phyloP scores from a whole-genome alignment of 2,888 invertebrate species.

The Lycocerus yunnanus region DNA sequence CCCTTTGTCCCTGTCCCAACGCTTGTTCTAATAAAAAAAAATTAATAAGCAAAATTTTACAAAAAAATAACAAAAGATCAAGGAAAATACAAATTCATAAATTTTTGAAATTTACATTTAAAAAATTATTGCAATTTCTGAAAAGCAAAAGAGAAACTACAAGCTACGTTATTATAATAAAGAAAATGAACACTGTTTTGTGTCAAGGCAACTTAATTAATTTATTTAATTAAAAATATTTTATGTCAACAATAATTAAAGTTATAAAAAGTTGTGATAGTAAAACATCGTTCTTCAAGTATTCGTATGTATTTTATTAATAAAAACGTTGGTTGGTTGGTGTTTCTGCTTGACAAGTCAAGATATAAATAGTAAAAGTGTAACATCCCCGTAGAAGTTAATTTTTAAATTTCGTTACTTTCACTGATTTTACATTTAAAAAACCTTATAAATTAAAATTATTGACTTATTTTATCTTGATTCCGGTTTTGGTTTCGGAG shows the following conservation, averaged over 20 bases:
- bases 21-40: too few species aligned
- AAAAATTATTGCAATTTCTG: background rate
- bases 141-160: background rate
- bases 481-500: slow-evolving; percentile 92
- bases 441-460: background rate
- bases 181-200: background rate
- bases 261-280: background rate
- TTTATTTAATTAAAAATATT: background rate
- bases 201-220: background rate
- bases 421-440: background rate
- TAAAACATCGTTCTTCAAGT: background rate
- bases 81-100: background rate
- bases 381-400: background rate
- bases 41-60: too few species aligned
- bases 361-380: background rate
- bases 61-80: too few species aligned
- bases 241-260: background rate
- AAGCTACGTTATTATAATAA: background rate
- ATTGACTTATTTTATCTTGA: slow-evolving; percentile 69
- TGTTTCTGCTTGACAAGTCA: background rate
- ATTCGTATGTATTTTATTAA: background rate
- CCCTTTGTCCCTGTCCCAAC: too few species aligned
- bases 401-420: background rate
- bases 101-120: background rate
- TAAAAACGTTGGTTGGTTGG: background rate